Base-by-base conservation (phyloP, 2,797 vertebrate species). In the Gymnothorax reevesii region DNA sequence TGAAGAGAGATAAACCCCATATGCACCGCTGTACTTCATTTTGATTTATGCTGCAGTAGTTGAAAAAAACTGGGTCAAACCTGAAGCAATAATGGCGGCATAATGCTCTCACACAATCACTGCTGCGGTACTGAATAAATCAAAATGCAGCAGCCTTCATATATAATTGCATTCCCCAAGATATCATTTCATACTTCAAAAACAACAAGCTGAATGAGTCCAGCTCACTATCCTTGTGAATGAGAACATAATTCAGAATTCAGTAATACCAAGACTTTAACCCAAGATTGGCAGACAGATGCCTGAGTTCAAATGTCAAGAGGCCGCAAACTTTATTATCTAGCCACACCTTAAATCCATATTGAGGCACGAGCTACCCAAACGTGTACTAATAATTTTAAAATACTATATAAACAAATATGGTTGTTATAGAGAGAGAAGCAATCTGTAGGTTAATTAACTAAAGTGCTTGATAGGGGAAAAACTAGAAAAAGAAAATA, bases 21-120 rank as follows among this genome's bases (percentile, higher is more conserved):
- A 57, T 87, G 69, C 59, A 88, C 83, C 25, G 77, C 83, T 86
- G 83, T 54, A 71, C 69, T 90, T 88, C 90, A 86, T 90, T 91
- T 89, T 90, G 88, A 90, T 89, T 87, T 83, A 86, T 49, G 17
- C 82, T 77, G 8, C 83, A 83, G 52, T 17, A 27, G 54, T 17
- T 77, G 55, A 49, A 22, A 85, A 91, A 92, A 93, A 93, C 87
- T 93, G 92, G 93, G 94, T 95, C 93, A 94, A 73, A 87, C 92
- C 91, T 86, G 90, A 89, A 93, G 89, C 89, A 87, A 88, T 92
- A 91, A 94, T 90, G 90, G 91, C 54, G 89, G 91, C 80, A 86
- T 92, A 93, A 94, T 90, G 90, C 88, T 89, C 84, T 89, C 83
- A 90, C 88, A 88, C 89, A 86, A 88, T 91, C 91, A 90, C 87